Evolutionary conservation across 1,140 invertebrate genomes (phyloP), one percentile per base, ranked within the genome.

Genomic region (Neotoxoptera formosana): DNA sequence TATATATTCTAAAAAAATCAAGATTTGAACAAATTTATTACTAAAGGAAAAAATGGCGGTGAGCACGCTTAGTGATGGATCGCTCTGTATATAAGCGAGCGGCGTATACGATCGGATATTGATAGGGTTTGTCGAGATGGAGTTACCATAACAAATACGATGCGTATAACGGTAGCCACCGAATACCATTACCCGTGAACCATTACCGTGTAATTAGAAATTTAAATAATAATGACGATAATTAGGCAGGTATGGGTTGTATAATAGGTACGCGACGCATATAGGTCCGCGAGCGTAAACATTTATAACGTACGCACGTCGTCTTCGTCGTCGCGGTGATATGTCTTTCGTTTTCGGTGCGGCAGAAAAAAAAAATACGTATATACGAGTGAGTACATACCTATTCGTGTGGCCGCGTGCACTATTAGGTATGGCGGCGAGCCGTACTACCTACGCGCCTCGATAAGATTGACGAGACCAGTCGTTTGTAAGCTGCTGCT

Each of bases 121-220:
- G 30, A 67, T n/a, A n/a, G 60, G 60, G n/a, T 76, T 76, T 76
- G 30, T n/a, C 4, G 3, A 45, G 83, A 23, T 84, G 23, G 81
- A 84, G 60, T n/a, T 14, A 76, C 30, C 30, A n/a, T 67, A n/a
- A n/a, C 60, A 86, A 36, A 84, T 47, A n/a, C 86, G 86, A 87
- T 36, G 47, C 47, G 86, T 87, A 87, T 76, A 86, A 86, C 47
- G 47, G 86, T 87, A 87, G 86, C 47, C 34, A 87, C 86, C 17
- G 47, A 48, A 87, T 20, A 48, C 86, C 86, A 87, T 87, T 87
- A 87, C 1, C 1, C 45, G 30, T 87, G 45, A 87, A 87, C 45
- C 30, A 87, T 87, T 51, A 87, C 47, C 86, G 86, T 87, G 86
- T 87, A 87, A 87, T 87, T 87, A 87, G 30, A 87, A 87, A 87